phyloP scores from a whole-genome alignment of 1,140 invertebrate species.

The Papilio xuthus region DNA sequence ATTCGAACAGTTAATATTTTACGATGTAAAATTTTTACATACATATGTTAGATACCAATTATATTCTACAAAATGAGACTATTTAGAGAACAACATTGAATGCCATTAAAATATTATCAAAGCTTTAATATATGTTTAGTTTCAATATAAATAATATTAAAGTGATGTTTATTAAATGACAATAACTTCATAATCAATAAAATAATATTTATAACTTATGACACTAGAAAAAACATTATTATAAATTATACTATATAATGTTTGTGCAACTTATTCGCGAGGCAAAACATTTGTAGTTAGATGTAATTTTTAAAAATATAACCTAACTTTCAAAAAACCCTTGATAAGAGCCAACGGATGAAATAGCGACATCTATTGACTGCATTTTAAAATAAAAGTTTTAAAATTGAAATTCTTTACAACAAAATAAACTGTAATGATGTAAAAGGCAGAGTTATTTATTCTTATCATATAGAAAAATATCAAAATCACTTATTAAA shows the following conservation, averaged over 20 bases:
- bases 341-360: too few species aligned
- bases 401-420: too few species aligned
- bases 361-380: too few species aligned
- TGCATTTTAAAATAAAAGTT: too few species aligned
- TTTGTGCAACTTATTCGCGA: neutral
- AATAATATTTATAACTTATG: neutral
- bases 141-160: neutral
- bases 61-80: neutral
- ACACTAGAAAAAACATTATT: too few species aligned
- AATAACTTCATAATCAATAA: neutral
- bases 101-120: neutral
- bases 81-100: neutral
- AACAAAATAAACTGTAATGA: too few species aligned
- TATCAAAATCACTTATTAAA: too few species aligned
- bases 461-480: too few species aligned
- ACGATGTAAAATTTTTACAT: slow-evolving; percentile 40
- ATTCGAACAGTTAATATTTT: slow-evolving; percentile 35
- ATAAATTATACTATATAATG: neutral
- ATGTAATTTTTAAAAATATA: too few species aligned
- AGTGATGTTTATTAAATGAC: neutral
- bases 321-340: too few species aligned
- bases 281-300: neutral
- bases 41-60: neutral
- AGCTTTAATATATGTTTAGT: neutral
- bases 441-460: too few species aligned